Evolutionary conservation across 2,113 vertebrate species (phyloP).

Genomic region (Mustela lutreola): DNA sequence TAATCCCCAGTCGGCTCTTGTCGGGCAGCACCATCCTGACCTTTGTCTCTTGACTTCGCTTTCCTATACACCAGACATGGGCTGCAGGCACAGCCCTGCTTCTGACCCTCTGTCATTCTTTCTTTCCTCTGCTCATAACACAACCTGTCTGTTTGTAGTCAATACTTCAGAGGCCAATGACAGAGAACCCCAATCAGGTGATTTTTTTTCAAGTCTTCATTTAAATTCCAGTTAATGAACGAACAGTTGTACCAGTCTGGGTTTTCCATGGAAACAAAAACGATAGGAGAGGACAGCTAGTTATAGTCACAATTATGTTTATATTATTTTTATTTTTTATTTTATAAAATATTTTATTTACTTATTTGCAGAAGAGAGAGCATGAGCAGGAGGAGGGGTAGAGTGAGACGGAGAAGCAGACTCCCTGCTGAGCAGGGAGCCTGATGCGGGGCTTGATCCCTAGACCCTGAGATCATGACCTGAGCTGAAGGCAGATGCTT

Average conservation of each 20-base stretch:
- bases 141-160: not conserved
- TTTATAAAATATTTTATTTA: not conserved
- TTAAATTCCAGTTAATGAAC: not conserved
- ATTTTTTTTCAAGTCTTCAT: not conserved
- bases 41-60: not conserved
- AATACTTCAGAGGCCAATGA: not conserved
- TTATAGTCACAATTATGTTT: not conserved
- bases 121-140: not conserved
- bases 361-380: too few relatives aligned
- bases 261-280: not conserved
- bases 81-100: accelerated
- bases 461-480: not conserved
- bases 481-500: not conserved
- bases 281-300: not conserved
- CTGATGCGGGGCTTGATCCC: not conserved
- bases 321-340: not conserved
- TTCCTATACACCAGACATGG: not conserved
- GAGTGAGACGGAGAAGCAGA: not conserved
- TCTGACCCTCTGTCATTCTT: not conserved
- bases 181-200: not conserved
- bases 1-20: accelerated
- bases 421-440: not conserved
- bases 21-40: accelerated
- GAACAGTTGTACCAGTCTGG: not conserved
- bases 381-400: not conserved